phyloP scores from a whole-genome alignment of 1,140 invertebrate genomes.

The Patella vulgata region DNA sequence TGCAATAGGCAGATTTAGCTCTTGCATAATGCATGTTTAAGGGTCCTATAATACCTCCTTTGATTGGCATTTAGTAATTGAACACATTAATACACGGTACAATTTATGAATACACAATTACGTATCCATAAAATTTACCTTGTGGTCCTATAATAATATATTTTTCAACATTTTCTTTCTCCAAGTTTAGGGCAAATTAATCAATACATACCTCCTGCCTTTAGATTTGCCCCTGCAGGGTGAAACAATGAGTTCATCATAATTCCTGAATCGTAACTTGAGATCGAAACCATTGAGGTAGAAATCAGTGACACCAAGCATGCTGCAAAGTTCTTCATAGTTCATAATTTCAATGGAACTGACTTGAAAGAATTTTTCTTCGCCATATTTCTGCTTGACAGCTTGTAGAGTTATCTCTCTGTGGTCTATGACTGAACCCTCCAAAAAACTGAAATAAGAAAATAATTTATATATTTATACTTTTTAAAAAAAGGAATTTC shows the following conservation, averaged over 20 bases:
- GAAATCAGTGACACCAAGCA: slow-evolving; percentile 54
- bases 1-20: too few relatives aligned
- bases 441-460: slow-evolving; percentile 54
- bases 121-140: background rate
- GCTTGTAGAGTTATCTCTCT: slow-evolving; percentile 57
- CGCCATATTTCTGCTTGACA: slow-evolving; percentile 59
- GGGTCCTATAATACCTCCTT: too few relatives aligned
- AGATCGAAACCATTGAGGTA: slow-evolving; percentile 42
- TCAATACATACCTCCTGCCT: slow-evolving; percentile 13
- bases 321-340: slow-evolving; percentile 48
- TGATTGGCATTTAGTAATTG: too few relatives aligned
- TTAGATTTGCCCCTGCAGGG: slow-evolving; percentile 46
- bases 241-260: slow-evolving; percentile 58
- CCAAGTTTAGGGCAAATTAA: background rate
- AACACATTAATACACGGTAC: slow-evolving; percentile 1
- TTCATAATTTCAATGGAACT: slow-evolving; percentile 55
- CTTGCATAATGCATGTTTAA: too few relatives aligned
- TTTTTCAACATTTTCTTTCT: background rate
- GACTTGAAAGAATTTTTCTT: slow-evolving; percentile 51
- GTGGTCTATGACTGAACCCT: slow-evolving; percentile 58
- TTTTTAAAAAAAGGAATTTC: too few relatives aligned
- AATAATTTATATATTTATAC: background rate
- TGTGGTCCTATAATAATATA: background rate
- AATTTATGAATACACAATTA: slow-evolving; percentile 2
- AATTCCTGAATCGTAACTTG: slow-evolving; percentile 49